phyloP scores from a whole-genome alignment of 1,140 invertebrate genomes.

The Diuraphis noxia region DNA sequence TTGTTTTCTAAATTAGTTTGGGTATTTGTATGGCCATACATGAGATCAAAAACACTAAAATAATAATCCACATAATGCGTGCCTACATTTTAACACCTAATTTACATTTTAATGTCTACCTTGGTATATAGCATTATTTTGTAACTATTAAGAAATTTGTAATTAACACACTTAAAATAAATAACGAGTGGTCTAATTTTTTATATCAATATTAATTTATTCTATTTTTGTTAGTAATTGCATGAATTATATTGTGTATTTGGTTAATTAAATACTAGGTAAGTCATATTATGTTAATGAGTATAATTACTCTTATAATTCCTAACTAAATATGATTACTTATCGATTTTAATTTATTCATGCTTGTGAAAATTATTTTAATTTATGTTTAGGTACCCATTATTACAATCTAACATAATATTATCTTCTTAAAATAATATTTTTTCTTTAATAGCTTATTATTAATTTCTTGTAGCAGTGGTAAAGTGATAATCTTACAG shows the following conservation, averaged over 20 bases:
- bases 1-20: background rate
- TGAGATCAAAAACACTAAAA: background rate
- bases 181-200: background rate
- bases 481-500: background rate
- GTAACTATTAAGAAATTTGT: too few species aligned
- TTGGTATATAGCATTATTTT: background rate
- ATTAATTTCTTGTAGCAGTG: background rate
- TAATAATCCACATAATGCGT: background rate
- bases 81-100: background rate
- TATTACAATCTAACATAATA: background rate
- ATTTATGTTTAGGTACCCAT: background rate
- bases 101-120: background rate
- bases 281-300: background rate
- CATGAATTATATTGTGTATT: background rate
- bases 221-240: background rate
- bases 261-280: background rate
- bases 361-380: background rate
- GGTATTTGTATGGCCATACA: background rate
- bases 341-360: background rate
- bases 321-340: background rate
- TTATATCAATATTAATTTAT: background rate
- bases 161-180: too few species aligned
- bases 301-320: background rate
- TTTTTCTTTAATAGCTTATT: background rate
- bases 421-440: background rate